Evolutionary conservation across 53 echinoderm and acorn worm species (phyloP), one percentile per base, ranked within the genome.

Genomic region (Zoroaster sp.): DNA sequence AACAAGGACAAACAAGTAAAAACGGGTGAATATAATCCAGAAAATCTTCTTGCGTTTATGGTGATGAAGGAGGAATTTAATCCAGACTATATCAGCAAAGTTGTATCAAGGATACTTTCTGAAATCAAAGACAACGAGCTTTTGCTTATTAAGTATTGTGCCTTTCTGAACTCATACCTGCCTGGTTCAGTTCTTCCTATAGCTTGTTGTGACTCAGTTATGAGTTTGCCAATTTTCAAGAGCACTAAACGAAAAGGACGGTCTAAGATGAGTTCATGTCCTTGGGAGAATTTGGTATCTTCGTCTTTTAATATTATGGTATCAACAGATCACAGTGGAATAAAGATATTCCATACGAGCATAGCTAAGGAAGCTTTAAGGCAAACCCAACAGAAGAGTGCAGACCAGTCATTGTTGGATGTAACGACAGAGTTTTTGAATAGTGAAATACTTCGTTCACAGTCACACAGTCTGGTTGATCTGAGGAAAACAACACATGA

Each of bases 181-280:
- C 90, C 70, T 31, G 92, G 85, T 3, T 87, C 89, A 53, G 85
- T 21, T 23, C 91, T 96, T 67, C 94, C 96, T 37, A 88, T 90
- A 5, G 87, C 96, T 6, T 90, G 90, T 39, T 96, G 96, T 88
- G 96, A 96, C 69, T 73, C 70, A 18, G 73, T 94, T 25, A 96
- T 96, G 94, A 77, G 39, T 40, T n/a, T n/a, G n/a, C 11, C 31
- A 2, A 34, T 11, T 3, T 20, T 0, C 37, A 10, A 37, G 25
- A 0, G 11, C 3, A 8, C 33, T 54, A 76, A 35, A 23, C 0
- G 54, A n/a, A 21, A 40, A 7, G 46, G 6, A 37, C 40, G 10
- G 35, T 9, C 39, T 11, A 72, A 67, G 6, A 40, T 17, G 33
- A 46, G 23, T 13, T 21, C 31, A 2, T 6, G 39, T 9, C 90